Conservation (phyloP, 2,888 invertebrate species). For the Spilosoma lubricipeda region DNA sequence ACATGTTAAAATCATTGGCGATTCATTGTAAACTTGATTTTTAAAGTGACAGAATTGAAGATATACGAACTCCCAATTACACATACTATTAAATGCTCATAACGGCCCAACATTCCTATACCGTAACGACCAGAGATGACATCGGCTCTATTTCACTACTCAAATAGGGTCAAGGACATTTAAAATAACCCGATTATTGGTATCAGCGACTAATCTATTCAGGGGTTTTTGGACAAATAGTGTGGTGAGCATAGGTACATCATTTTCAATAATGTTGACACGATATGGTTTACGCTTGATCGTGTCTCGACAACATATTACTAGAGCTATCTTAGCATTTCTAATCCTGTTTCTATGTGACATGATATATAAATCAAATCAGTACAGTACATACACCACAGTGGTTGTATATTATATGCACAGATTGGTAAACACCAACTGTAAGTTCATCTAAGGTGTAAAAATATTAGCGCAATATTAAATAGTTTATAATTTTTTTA, state of each 20-base stretch:
- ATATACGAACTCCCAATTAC: not conserved
- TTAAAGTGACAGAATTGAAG: not conserved
- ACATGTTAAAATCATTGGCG: too few species aligned
- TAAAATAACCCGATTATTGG: not conserved
- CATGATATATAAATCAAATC: too few species aligned
- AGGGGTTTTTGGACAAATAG: not conserved
- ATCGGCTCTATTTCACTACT: not conserved
- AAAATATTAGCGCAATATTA: too few species aligned
- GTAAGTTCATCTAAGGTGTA: too few species aligned
- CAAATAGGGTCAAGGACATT: not conserved
- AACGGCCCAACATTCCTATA: not conserved
- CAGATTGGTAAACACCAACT: too few species aligned
- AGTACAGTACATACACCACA: not conserved
- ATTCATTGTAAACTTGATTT: not conserved
- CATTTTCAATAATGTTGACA: not conserved
- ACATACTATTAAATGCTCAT: not conserved
- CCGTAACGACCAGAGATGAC: not conserved
- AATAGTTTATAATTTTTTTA: too few species aligned
- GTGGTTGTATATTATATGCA: not conserved
- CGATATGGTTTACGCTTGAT: not conserved
- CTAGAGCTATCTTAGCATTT: too few species aligned
- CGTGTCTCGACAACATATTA: not conserved
- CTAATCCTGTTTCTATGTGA: too few species aligned
- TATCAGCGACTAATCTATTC: not conserved
- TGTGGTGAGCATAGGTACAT: not conserved